These are phyloP conservation scores for Climacteris rufus DNA, from an alignment of 2,113 vertebrate species.

Conservation along the genomic window DNA sequence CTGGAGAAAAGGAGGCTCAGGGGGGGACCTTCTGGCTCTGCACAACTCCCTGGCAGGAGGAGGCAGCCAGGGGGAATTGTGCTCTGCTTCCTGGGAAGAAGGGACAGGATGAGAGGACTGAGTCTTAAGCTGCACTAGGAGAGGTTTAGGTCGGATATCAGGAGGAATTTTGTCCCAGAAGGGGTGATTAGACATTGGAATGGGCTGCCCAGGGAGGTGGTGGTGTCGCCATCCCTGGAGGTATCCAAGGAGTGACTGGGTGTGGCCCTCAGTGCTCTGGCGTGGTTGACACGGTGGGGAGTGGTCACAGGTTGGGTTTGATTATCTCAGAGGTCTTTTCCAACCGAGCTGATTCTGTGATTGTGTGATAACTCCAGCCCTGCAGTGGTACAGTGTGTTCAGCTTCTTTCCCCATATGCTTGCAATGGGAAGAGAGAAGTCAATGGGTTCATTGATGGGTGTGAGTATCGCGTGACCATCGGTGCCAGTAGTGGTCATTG, in stretches of 20 bases:
- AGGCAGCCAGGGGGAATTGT: not conserved
- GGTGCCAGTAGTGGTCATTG: rapidly evolving
- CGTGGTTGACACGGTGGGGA: not conserved
- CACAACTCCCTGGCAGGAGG: not conserved
- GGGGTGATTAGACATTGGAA: not conserved
- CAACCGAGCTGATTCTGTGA: not conserved
- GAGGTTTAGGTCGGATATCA: not conserved
- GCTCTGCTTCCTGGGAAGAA: not conserved
- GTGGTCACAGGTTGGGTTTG: not conserved
- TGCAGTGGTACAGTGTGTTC: rapidly evolving
- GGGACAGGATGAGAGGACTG: no score
- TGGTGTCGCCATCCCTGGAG: not conserved
- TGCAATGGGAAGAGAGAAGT: not conserved
- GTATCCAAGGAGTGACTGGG: not conserved
- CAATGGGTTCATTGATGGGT: rapidly evolving
- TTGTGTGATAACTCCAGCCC: not conserved
- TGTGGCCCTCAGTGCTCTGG: rapidly evolving
- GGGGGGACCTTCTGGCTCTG: not conserved
- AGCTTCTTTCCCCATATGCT: not conserved
- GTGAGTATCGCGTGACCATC: rapidly evolving
- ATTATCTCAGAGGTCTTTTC: not conserved
- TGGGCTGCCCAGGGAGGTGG: not conserved
- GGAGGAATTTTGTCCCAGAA: not conserved
- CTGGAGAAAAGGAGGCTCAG: not conserved
- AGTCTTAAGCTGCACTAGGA: not conserved